Conservation (phyloP, 2,113 vertebrate genomes). For the Misgurnus anguillicaudatus region DNA sequence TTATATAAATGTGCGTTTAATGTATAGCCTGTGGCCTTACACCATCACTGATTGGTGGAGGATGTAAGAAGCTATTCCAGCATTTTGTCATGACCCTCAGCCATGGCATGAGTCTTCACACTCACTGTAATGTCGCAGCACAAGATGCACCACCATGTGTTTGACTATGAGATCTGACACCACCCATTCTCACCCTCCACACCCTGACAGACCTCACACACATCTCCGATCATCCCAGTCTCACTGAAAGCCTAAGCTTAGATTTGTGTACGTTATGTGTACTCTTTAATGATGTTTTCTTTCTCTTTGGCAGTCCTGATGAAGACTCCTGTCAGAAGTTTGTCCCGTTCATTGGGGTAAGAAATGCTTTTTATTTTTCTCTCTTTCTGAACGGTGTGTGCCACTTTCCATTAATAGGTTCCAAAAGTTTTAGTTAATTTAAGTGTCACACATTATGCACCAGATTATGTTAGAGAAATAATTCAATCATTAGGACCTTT, state of each 20-base stretch:
- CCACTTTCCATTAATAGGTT: too few species aligned
- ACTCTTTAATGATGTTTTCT: neutral
- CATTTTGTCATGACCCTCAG: constrained; percentile 36
- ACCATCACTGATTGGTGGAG: constrained; percentile 43
- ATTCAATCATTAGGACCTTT: too few species aligned
- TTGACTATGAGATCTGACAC: constrained; percentile 50
- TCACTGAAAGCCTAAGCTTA: neutral
- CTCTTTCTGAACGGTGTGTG: neutral
- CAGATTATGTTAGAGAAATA: too few species aligned
- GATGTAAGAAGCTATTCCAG: constrained; percentile 50
- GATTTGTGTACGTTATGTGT: neutral
- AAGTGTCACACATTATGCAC: too few species aligned
- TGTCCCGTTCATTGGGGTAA: constrained; percentile 90
- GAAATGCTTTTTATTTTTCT: constrained; percentile 39
- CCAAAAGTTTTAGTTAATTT: too few species aligned
- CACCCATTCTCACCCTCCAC: constrained; percentile 15
- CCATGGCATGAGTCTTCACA: constrained; percentile 44
- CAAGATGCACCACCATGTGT: constrained; percentile 47
- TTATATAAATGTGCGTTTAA: neutral
- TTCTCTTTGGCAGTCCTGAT: constrained; percentile 75
- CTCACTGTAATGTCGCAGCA: constrained; percentile 37
- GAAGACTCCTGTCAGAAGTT: constrained; percentile 96
- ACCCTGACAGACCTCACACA: constrained; percentile 6
- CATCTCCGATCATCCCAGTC: constrained; percentile 9
- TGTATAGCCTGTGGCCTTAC: constrained; percentile 43